Conservation (phyloP, 2,797 vertebrate genomes). For the Lerista edwardsae region DNA sequence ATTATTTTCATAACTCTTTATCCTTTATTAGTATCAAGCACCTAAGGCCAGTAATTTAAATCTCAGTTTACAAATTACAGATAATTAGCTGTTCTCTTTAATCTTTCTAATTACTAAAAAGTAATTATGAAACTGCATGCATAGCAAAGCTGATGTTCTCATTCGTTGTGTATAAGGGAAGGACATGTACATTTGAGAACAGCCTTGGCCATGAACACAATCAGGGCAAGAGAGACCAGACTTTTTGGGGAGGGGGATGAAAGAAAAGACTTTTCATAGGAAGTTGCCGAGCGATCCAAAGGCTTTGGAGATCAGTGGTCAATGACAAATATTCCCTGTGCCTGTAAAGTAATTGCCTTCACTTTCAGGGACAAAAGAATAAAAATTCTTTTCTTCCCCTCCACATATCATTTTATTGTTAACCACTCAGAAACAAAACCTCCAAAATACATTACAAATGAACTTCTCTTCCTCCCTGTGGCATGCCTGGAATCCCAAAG, state of each 20-base stretch:
- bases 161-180: not conserved
- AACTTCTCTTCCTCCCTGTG: not conserved
- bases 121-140: not conserved
- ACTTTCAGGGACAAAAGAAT: not conserved
- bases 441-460: slow-evolving; percentile 13
- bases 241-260: too few relatives aligned
- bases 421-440: not conserved
- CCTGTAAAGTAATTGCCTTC: not conserved
- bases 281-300: not conserved
- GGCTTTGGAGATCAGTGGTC: not conserved
- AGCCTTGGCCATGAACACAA: not conserved
- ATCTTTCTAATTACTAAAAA: not conserved
- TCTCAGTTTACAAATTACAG: not conserved
- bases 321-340: not conserved
- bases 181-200: not conserved
- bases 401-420: not conserved
- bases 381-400: not conserved
- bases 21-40: not conserved
- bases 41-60: not conserved
- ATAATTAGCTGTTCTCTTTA: not conserved
- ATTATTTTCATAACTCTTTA: not conserved
- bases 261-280: not conserved
- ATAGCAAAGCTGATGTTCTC: not conserved
- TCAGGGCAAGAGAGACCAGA: not conserved
- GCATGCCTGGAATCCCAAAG: slow-evolving; percentile 27